Conservation (phyloP, 2,888 invertebrate genomes). For the Odontocerum albicorne region DNA sequence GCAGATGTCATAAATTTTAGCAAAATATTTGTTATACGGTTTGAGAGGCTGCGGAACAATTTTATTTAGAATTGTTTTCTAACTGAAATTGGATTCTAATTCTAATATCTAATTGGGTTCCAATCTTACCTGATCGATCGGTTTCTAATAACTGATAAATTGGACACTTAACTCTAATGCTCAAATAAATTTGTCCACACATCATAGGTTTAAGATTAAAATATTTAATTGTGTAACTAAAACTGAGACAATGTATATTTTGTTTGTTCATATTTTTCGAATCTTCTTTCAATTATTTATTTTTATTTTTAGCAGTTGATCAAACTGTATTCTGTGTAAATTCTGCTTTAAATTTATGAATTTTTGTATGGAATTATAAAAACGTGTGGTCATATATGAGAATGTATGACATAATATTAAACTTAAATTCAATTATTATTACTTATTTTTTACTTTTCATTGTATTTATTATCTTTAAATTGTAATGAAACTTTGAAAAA, state of each 20-base stretch:
- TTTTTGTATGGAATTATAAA: constrained; percentile 4
- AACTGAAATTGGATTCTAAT: background rate
- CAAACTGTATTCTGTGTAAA: constrained; percentile 3
- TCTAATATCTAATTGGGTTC: background rate
- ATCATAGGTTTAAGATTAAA: constrained; percentile 13
- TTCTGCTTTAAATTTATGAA: constrained; percentile 15
- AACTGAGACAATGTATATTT: constrained; percentile 1
- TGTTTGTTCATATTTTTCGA: constrained; percentile 9
- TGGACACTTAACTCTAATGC: constrained; percentile 15
- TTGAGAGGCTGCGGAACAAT: constrained; percentile 19
- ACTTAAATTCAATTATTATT: background rate
- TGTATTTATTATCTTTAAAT: background rate
- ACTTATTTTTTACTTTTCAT: background rate
- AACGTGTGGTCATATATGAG: constrained; percentile 2
- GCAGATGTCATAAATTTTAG: constrained; percentile 14
- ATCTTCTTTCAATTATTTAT: constrained; percentile 1
- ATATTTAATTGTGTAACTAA: constrained; percentile 2
- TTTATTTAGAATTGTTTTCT: constrained; percentile 18
- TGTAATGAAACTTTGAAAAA: too few relatives aligned
- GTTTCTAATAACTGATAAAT: constrained; percentile 1
- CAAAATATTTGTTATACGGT: constrained; percentile 17
- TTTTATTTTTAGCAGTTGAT: constrained; percentile 8
- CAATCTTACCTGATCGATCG: too few relatives aligned
- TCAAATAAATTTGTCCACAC: constrained; percentile 15
- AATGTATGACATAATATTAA: background rate